phyloP scores from a whole-genome alignment of 2,113 vertebrate genomes.

The Callorhinus ursinus region DNA sequence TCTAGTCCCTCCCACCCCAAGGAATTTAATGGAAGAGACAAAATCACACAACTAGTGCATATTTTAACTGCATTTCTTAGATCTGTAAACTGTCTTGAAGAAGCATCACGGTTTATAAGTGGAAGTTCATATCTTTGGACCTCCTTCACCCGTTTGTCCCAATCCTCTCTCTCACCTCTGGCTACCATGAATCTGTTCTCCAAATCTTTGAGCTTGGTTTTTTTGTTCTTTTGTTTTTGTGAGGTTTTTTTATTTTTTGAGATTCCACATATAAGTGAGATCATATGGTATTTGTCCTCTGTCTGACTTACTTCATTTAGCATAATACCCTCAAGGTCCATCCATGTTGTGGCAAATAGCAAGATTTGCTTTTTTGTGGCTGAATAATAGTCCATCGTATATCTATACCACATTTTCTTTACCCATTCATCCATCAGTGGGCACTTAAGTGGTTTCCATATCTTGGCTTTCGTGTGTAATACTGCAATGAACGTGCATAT shows the following conservation, averaged over 20 bases:
- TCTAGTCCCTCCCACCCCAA: not conserved
- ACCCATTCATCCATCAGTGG: not conserved
- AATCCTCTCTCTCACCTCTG: not conserved
- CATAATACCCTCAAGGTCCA: not conserved
- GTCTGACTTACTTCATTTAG: not conserved
- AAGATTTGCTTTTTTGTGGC: not conserved
- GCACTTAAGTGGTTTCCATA: not conserved
- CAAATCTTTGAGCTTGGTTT: not conserved
- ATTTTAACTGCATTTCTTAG: not conserved
- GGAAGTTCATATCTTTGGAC: not conserved
- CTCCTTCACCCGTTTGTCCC: not conserved
- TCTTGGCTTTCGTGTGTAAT: not conserved
- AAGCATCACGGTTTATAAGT: not conserved
- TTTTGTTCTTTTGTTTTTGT: not conserved
- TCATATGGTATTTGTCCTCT: not conserved
- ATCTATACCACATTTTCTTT: not conserved
- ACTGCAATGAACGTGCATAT: not conserved
- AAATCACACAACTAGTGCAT: not conserved
- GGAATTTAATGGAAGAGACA: constrained; percentile 2
- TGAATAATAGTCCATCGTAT: not conserved
- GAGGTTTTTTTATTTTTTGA: not conserved
- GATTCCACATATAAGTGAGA: not conserved
- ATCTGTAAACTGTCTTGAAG: not conserved
- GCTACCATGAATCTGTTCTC: not conserved
- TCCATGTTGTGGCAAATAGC: not conserved